These are phyloP conservation scores for Danio aesculapii DNA, from an alignment of 2,797 vertebrate species.

Conservation along the genomic window DNA sequence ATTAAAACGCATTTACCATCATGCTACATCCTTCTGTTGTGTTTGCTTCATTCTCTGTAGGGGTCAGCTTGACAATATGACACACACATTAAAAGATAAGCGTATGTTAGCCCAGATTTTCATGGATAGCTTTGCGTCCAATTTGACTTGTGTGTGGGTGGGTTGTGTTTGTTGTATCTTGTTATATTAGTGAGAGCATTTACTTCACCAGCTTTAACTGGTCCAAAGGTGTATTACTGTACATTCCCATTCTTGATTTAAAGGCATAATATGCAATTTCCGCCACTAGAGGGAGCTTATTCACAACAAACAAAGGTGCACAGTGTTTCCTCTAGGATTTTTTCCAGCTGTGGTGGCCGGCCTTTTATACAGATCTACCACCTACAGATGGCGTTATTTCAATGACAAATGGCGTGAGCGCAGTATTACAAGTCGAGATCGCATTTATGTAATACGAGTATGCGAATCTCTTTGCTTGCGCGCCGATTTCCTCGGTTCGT, in stretches of 20 bases:
- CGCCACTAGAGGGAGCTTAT: too few species aligned
- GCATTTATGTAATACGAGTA: too few species aligned
- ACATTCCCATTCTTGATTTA: not conserved
- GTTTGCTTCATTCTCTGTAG: slow-evolving; percentile 31
- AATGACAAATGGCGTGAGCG: too few species aligned
- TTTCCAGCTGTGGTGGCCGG: too few species aligned
- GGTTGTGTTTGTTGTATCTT: slow-evolving; percentile 13
- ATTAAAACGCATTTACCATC: slow-evolving; percentile 13
- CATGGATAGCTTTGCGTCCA: slow-evolving; percentile 50
- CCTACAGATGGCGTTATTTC: too few species aligned
- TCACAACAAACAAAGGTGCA: too few species aligned
- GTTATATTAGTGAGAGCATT: not conserved
- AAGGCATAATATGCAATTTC: not conserved
- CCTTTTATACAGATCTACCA: too few species aligned
- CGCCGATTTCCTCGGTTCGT: too few species aligned
- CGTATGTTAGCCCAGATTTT: slow-evolving; percentile 57
- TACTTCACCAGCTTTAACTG: not conserved
- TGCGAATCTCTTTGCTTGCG: too few species aligned
- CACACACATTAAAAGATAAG: slow-evolving; percentile 29
- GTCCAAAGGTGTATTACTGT: not conserved
- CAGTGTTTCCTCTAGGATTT: too few species aligned
- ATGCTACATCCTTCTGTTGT: slow-evolving; percentile 38
- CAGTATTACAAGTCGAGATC: too few species aligned
- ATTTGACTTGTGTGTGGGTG: slow-evolving; percentile 48
- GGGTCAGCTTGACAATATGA: slow-evolving; percentile 13